phyloP scores from a whole-genome alignment of 2,113 vertebrate species.

The Morone chrysops region DNA sequence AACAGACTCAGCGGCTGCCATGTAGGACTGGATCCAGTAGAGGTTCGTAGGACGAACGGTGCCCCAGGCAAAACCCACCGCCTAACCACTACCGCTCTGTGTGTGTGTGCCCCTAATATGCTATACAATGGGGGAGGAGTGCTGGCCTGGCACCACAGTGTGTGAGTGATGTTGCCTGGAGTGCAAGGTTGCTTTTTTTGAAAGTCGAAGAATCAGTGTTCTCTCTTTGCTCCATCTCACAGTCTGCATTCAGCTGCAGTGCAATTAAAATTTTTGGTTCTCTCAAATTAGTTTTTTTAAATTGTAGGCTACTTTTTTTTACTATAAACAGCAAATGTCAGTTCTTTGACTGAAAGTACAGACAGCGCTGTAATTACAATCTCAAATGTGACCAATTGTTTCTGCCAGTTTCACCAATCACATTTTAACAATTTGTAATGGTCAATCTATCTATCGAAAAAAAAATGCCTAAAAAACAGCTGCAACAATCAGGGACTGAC shows the following conservation, averaged over 20 bases:
- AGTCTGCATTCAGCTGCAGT: background rate
- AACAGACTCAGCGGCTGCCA: background rate
- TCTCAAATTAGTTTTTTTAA: background rate
- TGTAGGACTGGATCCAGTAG: slow-evolving; percentile 11
- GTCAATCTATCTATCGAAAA: no score
- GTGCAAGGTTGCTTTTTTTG: background rate
- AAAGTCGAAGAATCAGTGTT: background rate
- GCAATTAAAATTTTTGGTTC: background rate
- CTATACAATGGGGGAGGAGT: background rate
- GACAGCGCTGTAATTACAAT: background rate
- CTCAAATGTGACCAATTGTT: no score
- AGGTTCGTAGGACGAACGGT: slow-evolving; percentile 18
- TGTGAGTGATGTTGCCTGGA: slow-evolving; percentile 8
- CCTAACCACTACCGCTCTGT: background rate
- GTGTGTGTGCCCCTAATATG: slow-evolving; percentile 1
- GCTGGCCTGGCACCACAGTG: background rate
- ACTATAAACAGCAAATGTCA: background rate
- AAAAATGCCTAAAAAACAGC: no score
- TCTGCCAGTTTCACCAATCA: no score
- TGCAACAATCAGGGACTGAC: no score
- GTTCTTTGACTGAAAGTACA: background rate
- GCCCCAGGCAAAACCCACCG: background rate
- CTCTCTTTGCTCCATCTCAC: no score
- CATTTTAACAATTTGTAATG: no score
- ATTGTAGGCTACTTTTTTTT: background rate